Percentiles rank a stretch among this genome's conserved stretches.
Evolutionary conservation across 2,797 vertebrate genomes (phyloP).

Genomic region (Amphiprion clarkii): DNA sequence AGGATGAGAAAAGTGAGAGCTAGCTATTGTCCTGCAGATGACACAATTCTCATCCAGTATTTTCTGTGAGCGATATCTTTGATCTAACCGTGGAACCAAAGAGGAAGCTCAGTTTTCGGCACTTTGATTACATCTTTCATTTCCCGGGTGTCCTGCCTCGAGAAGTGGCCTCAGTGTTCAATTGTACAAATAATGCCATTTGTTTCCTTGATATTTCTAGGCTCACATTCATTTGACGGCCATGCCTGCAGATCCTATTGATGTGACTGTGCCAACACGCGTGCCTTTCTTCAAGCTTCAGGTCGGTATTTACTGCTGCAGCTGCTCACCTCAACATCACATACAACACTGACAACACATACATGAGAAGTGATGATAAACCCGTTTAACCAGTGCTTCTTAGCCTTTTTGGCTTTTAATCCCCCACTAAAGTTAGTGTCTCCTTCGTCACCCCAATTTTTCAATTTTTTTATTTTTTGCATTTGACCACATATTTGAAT

Average conservation of each 20-base stretch:
- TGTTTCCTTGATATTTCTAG: conserved; percentile 71
- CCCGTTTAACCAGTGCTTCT: not conserved
- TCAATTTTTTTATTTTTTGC: too few species aligned
- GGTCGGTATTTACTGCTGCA: conserved; percentile 59
- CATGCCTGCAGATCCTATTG: conserved; percentile 63
- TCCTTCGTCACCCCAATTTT: not conserved
- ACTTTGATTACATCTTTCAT: conserved; percentile 53
- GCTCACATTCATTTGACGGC: conserved; percentile 39
- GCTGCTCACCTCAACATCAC: not conserved
- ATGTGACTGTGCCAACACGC: conserved; percentile 62
- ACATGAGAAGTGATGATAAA: not conserved
- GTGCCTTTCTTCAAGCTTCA: conserved; percentile 82
- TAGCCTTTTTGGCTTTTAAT: not conserved
- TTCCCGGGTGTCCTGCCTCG: conserved; percentile 34
- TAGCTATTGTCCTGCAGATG: not conserved
- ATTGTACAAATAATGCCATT: conserved; percentile 48
- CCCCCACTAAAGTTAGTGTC: not conserved
- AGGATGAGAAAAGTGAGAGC: conserved; percentile 6
- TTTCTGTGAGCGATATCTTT: conserved; percentile 32
- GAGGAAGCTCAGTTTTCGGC: conserved; percentile 8
- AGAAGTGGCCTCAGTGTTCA: conserved; percentile 3
- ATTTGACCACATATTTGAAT: too few species aligned
- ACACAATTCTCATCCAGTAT: conserved; percentile 41
- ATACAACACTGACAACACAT: not conserved
- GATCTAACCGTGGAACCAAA: conserved; percentile 42